phyloP scores from a whole-genome alignment of 2,113 vertebrate species.

The Nothoprocta pentlandii region DNA sequence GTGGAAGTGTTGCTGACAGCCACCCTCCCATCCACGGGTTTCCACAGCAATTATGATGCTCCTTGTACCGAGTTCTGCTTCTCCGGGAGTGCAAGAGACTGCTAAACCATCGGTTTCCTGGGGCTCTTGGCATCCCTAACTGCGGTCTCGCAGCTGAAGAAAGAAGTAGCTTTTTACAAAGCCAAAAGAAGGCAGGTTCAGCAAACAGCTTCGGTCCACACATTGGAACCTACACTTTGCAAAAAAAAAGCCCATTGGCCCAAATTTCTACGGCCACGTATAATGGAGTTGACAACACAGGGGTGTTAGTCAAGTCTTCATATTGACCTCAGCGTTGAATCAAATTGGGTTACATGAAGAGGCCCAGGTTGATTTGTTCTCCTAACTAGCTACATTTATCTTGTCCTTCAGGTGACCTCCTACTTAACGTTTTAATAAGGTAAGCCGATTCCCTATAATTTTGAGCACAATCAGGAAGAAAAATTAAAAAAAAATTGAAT shows the following conservation, averaged over 20 bases:
- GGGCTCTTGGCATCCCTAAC: not conserved
- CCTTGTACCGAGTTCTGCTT: accelerated
- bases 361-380: not conserved
- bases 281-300: not conserved
- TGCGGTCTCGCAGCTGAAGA: accelerated
- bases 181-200: not conserved
- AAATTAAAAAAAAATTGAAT: not conserved
- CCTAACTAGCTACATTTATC: not conserved
- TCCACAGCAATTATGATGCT: not conserved
- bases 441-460: not conserved
- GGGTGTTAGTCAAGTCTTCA: not conserved
- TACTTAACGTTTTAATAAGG: not conserved
- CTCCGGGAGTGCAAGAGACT: not conserved
- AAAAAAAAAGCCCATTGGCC: not conserved
- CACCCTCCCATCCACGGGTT: not conserved
- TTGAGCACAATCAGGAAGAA: not conserved
- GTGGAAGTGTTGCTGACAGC: not conserved
- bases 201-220: not conserved
- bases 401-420: not conserved
- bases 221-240: not conserved
- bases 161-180: not conserved
- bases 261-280: not conserved
- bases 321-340: not conserved
- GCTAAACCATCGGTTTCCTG: not conserved
- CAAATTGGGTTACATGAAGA: not conserved